Percentiles rank a stretch among this genome's conserved stretches.
Evolutionary conservation across 2,797 vertebrate genomes (phyloP).

Genomic region (Halcyon smyrnensis): DNA sequence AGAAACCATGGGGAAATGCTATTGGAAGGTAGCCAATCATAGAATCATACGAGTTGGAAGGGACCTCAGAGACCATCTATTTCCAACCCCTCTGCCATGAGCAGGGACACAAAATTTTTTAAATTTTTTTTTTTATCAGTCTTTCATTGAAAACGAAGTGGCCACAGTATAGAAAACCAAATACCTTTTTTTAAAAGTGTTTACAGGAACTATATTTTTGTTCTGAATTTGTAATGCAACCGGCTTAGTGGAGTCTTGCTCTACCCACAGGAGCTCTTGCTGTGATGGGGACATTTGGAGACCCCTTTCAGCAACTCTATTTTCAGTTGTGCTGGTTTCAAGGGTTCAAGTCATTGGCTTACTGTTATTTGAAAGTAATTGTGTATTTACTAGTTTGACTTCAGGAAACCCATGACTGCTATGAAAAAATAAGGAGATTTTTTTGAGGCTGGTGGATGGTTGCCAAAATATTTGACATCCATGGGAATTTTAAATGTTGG

Average conservation of each 20-base stretch:
- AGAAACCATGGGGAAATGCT: background rate
- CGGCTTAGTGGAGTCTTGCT: background rate
- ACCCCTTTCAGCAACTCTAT: background rate
- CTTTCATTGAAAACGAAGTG: background rate
- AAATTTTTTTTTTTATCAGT: background rate
- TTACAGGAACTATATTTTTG: background rate
- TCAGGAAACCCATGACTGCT: background rate
- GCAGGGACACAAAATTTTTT: no score
- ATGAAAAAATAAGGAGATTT: conserved; percentile 13
- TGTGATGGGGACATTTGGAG: background rate
- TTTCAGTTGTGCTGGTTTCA: background rate
- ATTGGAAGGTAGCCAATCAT: background rate
- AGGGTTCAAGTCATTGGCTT: background rate
- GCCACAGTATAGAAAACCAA: background rate
- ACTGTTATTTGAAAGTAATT: conserved; percentile 46
- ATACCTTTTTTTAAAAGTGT: background rate
- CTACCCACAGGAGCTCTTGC: background rate
- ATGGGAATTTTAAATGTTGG: background rate
- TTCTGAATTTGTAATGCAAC: background rate
- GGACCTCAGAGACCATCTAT: no score
- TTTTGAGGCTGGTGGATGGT: background rate
- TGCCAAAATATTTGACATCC: conserved; percentile 52
- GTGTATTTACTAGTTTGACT: conserved; percentile 18
- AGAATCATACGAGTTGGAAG: no score
- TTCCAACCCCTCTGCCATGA: no score